These are phyloP conservation scores for Pseudococcus longispinus DNA, from an alignment of 2,888 invertebrate genomes.

Conservation along the genomic window DNA sequence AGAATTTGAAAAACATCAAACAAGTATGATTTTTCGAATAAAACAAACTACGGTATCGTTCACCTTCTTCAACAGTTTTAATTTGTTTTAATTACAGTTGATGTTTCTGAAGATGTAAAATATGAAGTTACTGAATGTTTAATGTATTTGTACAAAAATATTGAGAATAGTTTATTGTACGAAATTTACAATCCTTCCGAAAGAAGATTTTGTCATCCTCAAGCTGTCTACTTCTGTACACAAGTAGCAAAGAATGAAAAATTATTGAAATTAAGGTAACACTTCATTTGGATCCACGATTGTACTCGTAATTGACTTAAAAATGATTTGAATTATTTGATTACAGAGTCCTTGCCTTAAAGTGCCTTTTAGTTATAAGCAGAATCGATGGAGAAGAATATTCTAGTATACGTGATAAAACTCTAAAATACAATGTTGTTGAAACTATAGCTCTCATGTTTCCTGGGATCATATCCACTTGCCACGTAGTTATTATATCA, in stretches of 20 bases:
- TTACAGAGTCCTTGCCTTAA: constrained; percentile 15
- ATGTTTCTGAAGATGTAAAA: constrained; percentile 39
- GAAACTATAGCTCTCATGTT: constrained; percentile 36
- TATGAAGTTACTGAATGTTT: constrained; percentile 42
- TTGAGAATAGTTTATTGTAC: neutral
- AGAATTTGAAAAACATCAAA: neutral
- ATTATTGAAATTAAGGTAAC: constrained; percentile 47
- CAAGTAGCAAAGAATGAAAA: constrained; percentile 21
- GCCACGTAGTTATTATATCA: neutral
- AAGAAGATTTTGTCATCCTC: constrained; percentile 21
- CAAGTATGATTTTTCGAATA: constrained; percentile 12
- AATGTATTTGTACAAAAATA: neutral
- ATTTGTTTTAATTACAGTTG: neutral
- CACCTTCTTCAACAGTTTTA: neutral
- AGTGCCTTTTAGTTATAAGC: constrained; percentile 33
- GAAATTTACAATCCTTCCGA: constrained; percentile 27
- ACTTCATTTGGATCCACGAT: neutral
- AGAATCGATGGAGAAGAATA: constrained; percentile 41
- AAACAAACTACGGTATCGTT: too few species aligned
- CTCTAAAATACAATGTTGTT: neutral
- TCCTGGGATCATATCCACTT: constrained; percentile 46
- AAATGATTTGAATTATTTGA: neutral
- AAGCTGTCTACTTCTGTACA: constrained; percentile 48
- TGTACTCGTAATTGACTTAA: neutral
- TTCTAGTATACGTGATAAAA: neutral